Percentiles rank a stretch among this genome's conserved stretches.
These are phyloP conservation scores for Coracias cyanogaster DNA, from an alignment of 2,797 vertebrate genomes.

Conservation along the genomic window DNA sequence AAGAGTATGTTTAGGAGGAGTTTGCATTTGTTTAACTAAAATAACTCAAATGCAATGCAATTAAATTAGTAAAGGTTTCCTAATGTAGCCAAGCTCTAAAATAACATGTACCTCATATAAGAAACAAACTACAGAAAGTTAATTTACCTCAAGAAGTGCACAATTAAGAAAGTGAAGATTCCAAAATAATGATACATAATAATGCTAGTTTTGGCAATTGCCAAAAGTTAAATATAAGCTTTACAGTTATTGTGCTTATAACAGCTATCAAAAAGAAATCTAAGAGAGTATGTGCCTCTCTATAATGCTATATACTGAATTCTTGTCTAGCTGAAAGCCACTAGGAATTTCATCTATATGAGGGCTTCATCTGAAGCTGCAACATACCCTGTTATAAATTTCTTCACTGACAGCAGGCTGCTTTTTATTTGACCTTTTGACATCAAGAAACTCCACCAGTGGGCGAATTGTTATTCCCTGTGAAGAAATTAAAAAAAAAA, in stretches of 20 bases:
- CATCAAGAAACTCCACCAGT: slow-evolving; percentile 92
- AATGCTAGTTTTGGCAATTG: neutral
- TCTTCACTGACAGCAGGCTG: slow-evolving; percentile 92
- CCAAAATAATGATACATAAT: neutral
- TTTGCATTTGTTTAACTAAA: neutral
- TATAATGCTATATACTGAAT: neutral
- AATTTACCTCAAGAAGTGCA: neutral
- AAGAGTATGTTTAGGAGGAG: neutral
- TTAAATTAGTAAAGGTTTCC: neutral
- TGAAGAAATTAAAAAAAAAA: neutral
- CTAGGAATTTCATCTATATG: neutral
- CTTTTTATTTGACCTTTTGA: slow-evolving; percentile 92
- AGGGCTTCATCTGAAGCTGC: neutral
- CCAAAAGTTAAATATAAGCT: neutral
- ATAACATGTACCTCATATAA: neutral
- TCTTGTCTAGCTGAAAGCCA: neutral
- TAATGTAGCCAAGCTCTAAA: neutral
- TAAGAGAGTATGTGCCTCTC: neutral
- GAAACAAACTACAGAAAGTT: neutral
- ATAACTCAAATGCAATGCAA: neutral
- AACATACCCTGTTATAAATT: slow-evolving; percentile 91
- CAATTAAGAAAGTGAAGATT: neutral
- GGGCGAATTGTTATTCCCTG: slow-evolving; percentile 96
- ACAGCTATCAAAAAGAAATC: neutral
- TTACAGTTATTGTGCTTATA: neutral